Conservation (phyloP, 1,140 invertebrate species). For the Pseudomyrmex dendroicus region DNA sequence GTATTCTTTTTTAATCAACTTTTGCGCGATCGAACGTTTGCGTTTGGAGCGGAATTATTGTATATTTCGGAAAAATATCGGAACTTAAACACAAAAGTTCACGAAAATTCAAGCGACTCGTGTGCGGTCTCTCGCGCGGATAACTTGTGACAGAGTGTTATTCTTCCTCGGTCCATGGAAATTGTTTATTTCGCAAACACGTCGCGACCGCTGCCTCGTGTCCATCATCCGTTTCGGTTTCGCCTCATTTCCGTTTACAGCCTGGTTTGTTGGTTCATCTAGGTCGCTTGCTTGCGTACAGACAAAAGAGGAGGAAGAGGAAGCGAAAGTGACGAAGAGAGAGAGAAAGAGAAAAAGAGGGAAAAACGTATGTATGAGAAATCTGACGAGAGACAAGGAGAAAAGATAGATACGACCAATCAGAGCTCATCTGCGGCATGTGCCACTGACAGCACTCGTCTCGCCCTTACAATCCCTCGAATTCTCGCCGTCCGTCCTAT, state of each 20-base stretch:
- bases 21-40: background rate
- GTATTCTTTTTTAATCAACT: too few species aligned
- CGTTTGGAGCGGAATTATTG: constrained; percentile 1
- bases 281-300: constrained; percentile 23
- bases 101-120: constrained; percentile 22
- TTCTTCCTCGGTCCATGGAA: constrained; percentile 63
- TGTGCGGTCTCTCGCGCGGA: background rate
- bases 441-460: constrained; percentile 73
- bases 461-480: constrained; percentile 66
- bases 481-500: constrained; percentile 53
- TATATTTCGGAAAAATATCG: background rate
- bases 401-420: constrained; percentile 62
- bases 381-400: constrained; percentile 25
- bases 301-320: background rate
- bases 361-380: constrained; percentile 6
- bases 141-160: constrained; percentile 59
- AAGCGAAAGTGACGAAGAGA: background rate
- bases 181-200: constrained; percentile 78
- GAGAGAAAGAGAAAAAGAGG: background rate
- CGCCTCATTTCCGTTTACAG: constrained; percentile 53
- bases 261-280: constrained; percentile 67
- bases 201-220: constrained; percentile 61
- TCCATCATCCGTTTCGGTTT: constrained; percentile 70
- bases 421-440: constrained; percentile 72
- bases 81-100: background rate